phyloP scores from a whole-genome alignment of 2,888 invertebrate genomes.

The Agelastica alni region DNA sequence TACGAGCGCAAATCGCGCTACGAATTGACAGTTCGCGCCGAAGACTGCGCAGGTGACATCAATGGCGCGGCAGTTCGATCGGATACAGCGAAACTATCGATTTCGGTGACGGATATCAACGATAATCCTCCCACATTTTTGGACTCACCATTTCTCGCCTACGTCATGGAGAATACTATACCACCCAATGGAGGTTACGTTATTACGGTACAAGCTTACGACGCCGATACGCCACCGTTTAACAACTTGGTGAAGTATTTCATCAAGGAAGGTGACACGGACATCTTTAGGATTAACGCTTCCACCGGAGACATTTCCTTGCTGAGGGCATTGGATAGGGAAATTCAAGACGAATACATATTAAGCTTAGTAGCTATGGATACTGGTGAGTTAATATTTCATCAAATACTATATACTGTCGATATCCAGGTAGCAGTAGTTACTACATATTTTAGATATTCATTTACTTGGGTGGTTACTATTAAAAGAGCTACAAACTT shows the following conservation, averaged over 20 bases:
- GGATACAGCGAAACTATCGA: conserved; percentile 80
- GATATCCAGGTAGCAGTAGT: too few species aligned
- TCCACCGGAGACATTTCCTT: conserved; percentile 89
- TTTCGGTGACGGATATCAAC: conserved; percentile 88
- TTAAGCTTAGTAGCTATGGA: conserved; percentile 91
- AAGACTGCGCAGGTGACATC: conserved; percentile 81
- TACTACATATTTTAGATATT: too few species aligned
- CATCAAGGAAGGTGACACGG: conserved; percentile 90
- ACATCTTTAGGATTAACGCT: conserved; percentile 89
- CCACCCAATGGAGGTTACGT: conserved; percentile 81
- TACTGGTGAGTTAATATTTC: conserved; percentile 70
- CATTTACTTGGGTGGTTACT: too few species aligned
- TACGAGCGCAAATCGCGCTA: conserved; percentile 89
- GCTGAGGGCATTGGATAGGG: conserved; percentile 81
- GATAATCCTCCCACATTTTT: conserved; percentile 92
- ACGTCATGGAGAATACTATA: conserved; percentile 90
- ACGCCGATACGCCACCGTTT: conserved; percentile 89
- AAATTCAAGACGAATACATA: conserved; percentile 80
- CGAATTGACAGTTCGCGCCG: conserved; percentile 80
- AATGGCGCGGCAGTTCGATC: conserved; percentile 62
- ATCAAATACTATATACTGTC: not conserved
- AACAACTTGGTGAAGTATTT: conserved; percentile 90
- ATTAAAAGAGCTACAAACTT: too few species aligned
- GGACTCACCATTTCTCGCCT: conserved; percentile 92
- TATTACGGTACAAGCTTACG: conserved; percentile 82